A percentile compares a stretch with the other conserved stretches of the same genome.
These are phyloP conservation scores for Pseudocheirus occidentalis DNA, from an alignment of 2,797 vertebrate species.

Conservation along the genomic window DNA sequence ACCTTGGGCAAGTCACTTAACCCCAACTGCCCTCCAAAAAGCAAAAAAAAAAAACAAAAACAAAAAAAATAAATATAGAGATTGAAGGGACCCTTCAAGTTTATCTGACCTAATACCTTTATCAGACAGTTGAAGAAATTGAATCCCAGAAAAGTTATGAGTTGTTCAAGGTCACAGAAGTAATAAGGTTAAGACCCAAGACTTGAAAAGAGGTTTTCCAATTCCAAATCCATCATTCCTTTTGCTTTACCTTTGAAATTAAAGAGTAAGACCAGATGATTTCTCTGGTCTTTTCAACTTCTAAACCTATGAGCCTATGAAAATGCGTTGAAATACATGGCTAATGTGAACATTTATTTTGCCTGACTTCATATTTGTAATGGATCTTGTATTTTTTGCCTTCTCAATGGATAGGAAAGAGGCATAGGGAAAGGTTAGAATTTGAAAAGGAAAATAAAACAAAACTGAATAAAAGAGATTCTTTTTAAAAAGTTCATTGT, in stretches of 20 bases:
- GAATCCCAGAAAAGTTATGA: background rate
- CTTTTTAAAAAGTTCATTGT: background rate
- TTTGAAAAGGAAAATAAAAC: no score
- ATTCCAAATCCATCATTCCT: background rate
- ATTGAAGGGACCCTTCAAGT: background rate
- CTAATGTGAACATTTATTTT: background rate
- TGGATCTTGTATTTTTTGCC: background rate
- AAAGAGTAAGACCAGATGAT: background rate
- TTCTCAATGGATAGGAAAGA: background rate
- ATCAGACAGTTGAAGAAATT: background rate
- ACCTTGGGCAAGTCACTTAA: no score
- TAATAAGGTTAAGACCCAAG: background rate
- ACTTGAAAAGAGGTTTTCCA: background rate
- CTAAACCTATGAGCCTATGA: background rate
- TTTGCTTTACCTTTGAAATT: background rate
- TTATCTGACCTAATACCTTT: background rate
- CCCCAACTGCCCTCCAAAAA: no score
- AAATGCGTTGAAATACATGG: background rate
- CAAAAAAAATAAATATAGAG: no score
- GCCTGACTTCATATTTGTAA: background rate
- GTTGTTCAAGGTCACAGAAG: background rate
- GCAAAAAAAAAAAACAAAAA: no score
- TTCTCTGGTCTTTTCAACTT: background rate
- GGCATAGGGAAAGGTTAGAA: no score
- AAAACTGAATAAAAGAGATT: background rate